Evolutionary conservation across 1,140 invertebrate species (phyloP), one percentile per base, ranked within the genome.

Genomic region (Popillia japonica): DNA sequence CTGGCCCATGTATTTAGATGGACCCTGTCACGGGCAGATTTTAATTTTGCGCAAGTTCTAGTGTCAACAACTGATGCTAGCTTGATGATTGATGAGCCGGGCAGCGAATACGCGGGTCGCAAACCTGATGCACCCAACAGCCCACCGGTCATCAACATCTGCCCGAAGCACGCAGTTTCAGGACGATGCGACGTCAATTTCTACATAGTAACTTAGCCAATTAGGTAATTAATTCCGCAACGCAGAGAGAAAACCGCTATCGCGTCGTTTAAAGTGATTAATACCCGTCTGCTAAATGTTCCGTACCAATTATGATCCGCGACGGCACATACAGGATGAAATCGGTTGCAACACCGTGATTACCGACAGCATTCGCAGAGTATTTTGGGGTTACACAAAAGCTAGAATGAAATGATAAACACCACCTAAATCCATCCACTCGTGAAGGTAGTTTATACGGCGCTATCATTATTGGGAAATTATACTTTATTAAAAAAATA

Each of bases 221-320:
- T 55, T 55, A 55, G 48, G 48, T 55, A 55, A 55, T 55, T 55
- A 55, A 55, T 55, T 55, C 48, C 48, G 14, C 17, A 17, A 17
- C 48, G 48, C 48, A 17, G 14, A 17, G 48, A 55, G 48, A 55
- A 55, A 55, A 55, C 48, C 48, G 48, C 48, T 14, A 55, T 55
- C 48, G 48, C 48, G 48, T 55, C 48, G 48, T 55, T 55, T 55
- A 55, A 55, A 14, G 48, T 55, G 48, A 55, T 55, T 55, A 17
- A 55, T 55, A 55, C 17, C 14, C 48, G 6, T 55, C 48, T 55
- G 48, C 48, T 55, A 55, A 55, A 55, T 55, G 48, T 55, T 17
- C 48, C 48, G 48, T 55, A 17, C 14, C 17, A 55, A 55, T 55
- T 55, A 55, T 14, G 17, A 17, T 55, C 48, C 14, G 17, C 48